A percentile compares a stretch with the other conserved stretches of the same genome.
Evolutionary conservation across 1,140 invertebrate genomes (phyloP).

Genomic region (Drosophila ohnishii): DNA sequence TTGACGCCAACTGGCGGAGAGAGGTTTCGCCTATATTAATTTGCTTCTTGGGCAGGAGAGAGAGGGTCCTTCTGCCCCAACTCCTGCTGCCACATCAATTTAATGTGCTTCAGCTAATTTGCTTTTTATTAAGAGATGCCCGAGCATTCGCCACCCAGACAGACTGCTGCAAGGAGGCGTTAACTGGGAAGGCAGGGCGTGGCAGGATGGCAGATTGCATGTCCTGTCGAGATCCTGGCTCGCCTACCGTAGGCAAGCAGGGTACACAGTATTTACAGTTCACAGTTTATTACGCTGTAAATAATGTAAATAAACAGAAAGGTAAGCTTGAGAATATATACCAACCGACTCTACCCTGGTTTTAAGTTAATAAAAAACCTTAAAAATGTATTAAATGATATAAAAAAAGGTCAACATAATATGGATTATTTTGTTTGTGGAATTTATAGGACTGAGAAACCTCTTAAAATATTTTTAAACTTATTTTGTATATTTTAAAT

Average conservation of each 20-base stretch:
- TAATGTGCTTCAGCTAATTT: slow-evolving; percentile 76
- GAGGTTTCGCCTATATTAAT: slow-evolving; percentile 41
- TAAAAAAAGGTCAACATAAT: too few relatives aligned
- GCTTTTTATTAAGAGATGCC: slow-evolving; percentile 70
- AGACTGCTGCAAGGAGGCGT: slow-evolving; percentile 24
- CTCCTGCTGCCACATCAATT: slow-evolving; percentile 56
- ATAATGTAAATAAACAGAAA: slow-evolving; percentile 55
- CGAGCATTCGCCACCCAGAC: slow-evolving; percentile 20
- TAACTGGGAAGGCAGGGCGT: slow-evolving; percentile 18
- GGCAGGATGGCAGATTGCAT: slow-evolving; percentile 14
- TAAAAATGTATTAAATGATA: too few relatives aligned
- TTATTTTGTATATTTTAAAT: background rate
- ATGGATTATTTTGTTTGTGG: background rate
- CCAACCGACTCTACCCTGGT: background rate
- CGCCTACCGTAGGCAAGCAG: slow-evolving; percentile 40
- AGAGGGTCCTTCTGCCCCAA: slow-evolving; percentile 15
- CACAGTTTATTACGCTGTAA: slow-evolving; percentile 69
- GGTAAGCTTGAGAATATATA: background rate
- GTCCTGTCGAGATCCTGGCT: slow-evolving; percentile 33
- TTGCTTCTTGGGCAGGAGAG: background rate
- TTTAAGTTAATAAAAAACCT: background rate
- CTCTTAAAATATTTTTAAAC: background rate
- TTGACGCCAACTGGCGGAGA: slow-evolving; percentile 38
- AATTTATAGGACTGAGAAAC: too few relatives aligned
- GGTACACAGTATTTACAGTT: slow-evolving; percentile 42